Base-by-base conservation (phyloP, 2,797 vertebrate genomes). In the Spinus olivaceus region DNA sequence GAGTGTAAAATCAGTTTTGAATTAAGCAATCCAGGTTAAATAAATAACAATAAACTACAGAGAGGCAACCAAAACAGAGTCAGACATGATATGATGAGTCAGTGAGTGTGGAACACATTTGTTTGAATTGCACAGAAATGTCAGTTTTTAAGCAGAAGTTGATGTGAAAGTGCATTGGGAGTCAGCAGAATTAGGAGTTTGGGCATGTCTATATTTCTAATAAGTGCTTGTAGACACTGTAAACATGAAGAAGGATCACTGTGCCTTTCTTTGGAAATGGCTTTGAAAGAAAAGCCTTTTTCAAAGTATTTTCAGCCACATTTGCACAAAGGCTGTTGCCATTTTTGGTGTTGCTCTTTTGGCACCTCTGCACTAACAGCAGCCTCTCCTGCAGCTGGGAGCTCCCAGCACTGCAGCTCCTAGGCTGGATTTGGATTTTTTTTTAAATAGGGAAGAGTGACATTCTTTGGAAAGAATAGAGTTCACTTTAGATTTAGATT, bases 61-160 rank as follows among this genome's bases (percentile, higher is more conserved):
- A 39, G 0, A 56, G 10, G 16, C 6, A 50, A 39, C 2, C 0
- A 3, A 39, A 65, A 61, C 25, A 19, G 14, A 67, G 28, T 46
- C 44, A 63, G 35, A 20, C 4, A 12, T 3, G 23, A 83, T 54
- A 22, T 39, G 53, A 56, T 57, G 49, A 67, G 12, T 66, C n/a
- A 50, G 54, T 51, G 23, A 5, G n/a, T 28, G 30, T 25, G 64
- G 54, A 84, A 9, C 8, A 39, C 5, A 13, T 14, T 19, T 4
- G 12, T 23, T 64, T 64, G 21, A 64, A 41, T 33, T 46, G 17
- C 33, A 71, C 7, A 71, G 37, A 66, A 66, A 70, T 10, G 10
- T 13, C 23, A 23, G 3, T 6, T 71, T 92, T 67, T 50, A 42
- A 39, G n/a, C 14, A 81, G 44, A 56, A 47, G 2, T 42, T 84